A percentile compares a stretch with the other conserved stretches of the same genome.
Evolutionary conservation across 2,888 invertebrate species (phyloP).

Genomic region (Nezara viridula): DNA sequence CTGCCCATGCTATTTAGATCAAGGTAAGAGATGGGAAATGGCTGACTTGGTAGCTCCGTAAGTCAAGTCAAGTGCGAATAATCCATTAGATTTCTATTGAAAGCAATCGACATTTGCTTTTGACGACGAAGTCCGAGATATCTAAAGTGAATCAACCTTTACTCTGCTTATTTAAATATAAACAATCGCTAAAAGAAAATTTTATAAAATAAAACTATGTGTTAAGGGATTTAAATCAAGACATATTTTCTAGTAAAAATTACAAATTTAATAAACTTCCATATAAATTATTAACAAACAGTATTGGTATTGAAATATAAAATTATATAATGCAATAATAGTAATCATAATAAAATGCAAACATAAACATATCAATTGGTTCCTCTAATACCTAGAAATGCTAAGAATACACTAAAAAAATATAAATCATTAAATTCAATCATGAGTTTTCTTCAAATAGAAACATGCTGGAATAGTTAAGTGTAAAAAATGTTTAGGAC

Average conservation of each 20-base stretch:
- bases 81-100: neutral
- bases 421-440: neutral
- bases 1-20: neutral
- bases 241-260: conserved; percentile 10
- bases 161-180: neutral
- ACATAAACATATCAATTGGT: neutral
- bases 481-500: neutral
- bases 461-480: neutral
- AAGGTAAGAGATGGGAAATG: neutral
- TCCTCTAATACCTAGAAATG: neutral
- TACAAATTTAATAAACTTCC: conserved; percentile 8
- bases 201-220: neutral
- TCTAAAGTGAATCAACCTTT: neutral
- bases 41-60: neutral
- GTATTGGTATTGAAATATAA: conserved; percentile 52
- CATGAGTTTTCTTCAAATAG: neutral
- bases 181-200: neutral
- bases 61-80: neutral
- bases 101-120: neutral
- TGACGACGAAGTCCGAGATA: neutral
- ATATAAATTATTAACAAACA: conserved; percentile 51
- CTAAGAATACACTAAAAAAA: neutral
- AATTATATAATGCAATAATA: conserved; percentile 38
- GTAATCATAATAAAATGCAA: conserved; percentile 10
- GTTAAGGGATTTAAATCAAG: conserved; percentile 13